These are phyloP conservation scores for Stenodema calcarata DNA, from an alignment of 2,888 invertebrate species.

Conservation along the genomic window DNA sequence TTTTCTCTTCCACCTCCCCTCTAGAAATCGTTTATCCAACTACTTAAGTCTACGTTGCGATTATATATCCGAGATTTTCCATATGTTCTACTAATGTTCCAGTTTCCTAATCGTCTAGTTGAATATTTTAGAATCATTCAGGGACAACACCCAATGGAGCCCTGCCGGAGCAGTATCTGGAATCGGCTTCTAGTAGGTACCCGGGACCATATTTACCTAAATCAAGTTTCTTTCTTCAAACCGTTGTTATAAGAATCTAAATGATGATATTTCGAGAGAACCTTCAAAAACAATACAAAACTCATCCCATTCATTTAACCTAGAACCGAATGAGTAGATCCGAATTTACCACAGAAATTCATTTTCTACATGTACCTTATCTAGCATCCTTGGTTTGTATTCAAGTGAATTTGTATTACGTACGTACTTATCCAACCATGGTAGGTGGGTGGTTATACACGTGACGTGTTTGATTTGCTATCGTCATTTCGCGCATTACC, in stretches of 20 bases:
- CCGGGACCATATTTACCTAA: too few species aligned
- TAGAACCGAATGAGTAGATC: too few species aligned
- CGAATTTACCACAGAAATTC: too few species aligned
- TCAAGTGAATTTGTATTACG: too few species aligned
- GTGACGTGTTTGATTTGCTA: background rate
- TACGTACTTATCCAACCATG: too few species aligned
- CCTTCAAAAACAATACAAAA: too few species aligned
- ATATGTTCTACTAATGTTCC: background rate
- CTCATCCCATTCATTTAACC: too few species aligned
- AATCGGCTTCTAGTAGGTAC: background rate
- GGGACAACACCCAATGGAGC: background rate
- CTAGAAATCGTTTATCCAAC: conserved; percentile 1
- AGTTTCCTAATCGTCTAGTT: background rate
- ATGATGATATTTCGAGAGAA: too few species aligned
- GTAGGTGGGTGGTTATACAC: background rate
- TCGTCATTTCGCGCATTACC: background rate
- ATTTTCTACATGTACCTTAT: too few species aligned
- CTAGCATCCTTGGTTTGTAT: too few species aligned
- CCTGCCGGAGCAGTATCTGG: background rate
- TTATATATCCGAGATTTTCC: background rate
- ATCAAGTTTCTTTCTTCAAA: too few species aligned
- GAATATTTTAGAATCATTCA: background rate
- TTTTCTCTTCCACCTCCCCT: conserved; percentile 17
- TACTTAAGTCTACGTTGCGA: background rate
- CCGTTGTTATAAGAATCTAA: too few species aligned